A percentile compares a stretch with the other conserved stretches of the same genome.
Conservation (phyloP, 2,888 invertebrate species). For the Podabrus alpinus region DNA sequence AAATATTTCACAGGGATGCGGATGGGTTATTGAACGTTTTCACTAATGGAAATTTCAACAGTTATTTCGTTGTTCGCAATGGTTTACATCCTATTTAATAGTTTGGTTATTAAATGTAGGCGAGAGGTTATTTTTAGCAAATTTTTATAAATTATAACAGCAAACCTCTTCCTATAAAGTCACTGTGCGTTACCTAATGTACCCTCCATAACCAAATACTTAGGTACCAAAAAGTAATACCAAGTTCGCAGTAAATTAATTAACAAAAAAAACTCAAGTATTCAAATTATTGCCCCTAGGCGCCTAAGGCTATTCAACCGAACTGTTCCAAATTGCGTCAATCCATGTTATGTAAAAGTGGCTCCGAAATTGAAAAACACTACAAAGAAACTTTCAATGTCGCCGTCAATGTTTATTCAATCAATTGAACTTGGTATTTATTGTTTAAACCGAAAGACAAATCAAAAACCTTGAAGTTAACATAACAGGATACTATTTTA, state of each 20-base stretch:
- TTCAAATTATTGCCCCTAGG: not conserved
- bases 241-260: not conserved
- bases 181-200: no score
- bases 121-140: constrained; percentile 5
- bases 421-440: not conserved
- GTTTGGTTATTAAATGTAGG: constrained; percentile 7
- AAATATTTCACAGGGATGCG: not conserved
- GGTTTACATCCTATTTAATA: constrained; percentile 4
- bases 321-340: not conserved
- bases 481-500: not conserved
- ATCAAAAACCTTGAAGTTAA: not conserved
- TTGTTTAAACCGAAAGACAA: not conserved
- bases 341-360: not conserved
- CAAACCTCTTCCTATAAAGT: not conserved
- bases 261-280: not conserved
- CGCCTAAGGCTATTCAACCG: not conserved
- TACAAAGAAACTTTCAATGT: not conserved
- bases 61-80: constrained; percentile 6
- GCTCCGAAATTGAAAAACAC: not conserved
- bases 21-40: not conserved
- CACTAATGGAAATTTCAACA: not conserved
- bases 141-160: constrained; percentile 3
- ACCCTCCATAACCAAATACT: not conserved
- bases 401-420: not conserved
- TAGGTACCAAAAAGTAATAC: not conserved